These are phyloP conservation scores for Nezara viridula DNA, from an alignment of 2,888 invertebrate species.

Conservation along the genomic window DNA sequence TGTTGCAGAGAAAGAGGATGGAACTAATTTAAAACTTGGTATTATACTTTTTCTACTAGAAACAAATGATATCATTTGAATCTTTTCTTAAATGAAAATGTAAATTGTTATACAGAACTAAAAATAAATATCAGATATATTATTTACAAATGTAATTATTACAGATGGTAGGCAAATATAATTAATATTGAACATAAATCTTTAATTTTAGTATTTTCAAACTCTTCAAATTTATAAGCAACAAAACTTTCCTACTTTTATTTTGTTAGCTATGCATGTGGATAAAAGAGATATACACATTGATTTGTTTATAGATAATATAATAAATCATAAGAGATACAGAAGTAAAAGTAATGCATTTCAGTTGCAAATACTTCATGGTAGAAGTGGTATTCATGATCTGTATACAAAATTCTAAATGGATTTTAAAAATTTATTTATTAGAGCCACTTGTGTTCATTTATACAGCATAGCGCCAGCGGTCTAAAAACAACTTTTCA, in stretches of 20 bases:
- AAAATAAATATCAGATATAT: constrained; percentile 25
- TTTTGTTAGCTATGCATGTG: background rate
- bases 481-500: background rate
- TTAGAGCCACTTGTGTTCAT: constrained; percentile 38
- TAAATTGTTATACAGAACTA: background rate
- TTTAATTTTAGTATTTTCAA: background rate
- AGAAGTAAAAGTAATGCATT: background rate
- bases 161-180: constrained; percentile 3
- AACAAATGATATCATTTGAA: constrained; percentile 5
- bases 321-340: background rate
- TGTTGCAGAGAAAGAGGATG: constrained; percentile 3
- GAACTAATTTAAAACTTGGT: background rate
- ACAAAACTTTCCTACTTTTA: background rate
- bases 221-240: constrained; percentile 1
- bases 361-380: background rate
- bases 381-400: background rate
- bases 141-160: constrained; percentile 28
- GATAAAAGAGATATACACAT: constrained; percentile 33
- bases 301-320: background rate
- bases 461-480: constrained; percentile 2
- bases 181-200: background rate
- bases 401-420: constrained; percentile 13
- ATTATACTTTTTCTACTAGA: background rate
- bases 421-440: background rate
- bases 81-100: constrained; percentile 6